Percentiles rank a stretch among this genome's conserved stretches.
These are phyloP conservation scores for Isotomurus palustris DNA, from an alignment of 2,888 invertebrate species.

Conservation along the genomic window DNA sequence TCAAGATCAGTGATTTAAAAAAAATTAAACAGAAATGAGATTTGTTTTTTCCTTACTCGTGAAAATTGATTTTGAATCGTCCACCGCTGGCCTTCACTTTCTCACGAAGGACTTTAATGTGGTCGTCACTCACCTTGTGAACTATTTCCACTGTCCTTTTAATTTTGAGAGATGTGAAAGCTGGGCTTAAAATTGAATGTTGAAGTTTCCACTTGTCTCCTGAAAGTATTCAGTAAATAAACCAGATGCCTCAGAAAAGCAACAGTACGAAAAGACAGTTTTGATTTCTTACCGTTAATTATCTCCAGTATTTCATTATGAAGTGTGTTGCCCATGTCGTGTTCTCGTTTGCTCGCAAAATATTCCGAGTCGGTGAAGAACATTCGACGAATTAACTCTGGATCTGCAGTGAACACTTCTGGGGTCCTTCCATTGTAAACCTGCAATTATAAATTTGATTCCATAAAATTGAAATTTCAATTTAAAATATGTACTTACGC, in stretches of 20 bases:
- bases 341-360: conserved; percentile 20
- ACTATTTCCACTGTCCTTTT: neutral
- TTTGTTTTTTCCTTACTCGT: neutral
- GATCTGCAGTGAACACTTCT: conserved; percentile 21
- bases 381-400: conserved; percentile 22
- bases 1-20: neutral
- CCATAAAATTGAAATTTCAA: too few species aligned
- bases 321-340: conserved; percentile 20
- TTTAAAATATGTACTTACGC: neutral
- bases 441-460: too few species aligned
- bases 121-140: neutral
- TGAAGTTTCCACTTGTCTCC: conserved; percentile 35
- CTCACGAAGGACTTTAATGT: neutral
- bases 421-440: conserved; percentile 28
- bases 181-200: conserved; percentile 15
- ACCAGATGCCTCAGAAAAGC: too few species aligned
- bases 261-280: neutral
- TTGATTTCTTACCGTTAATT: conserved; percentile 16
- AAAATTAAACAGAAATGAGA: neutral
- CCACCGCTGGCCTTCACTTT: neutral
- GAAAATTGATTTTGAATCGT: neutral
- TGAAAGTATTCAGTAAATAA: neutral
- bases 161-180: conserved; percentile 32
- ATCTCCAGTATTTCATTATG: conserved; percentile 31
- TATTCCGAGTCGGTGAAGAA: conserved; percentile 35